These are phyloP conservation scores for Eulemur albifrons DNA, from an alignment of 2,797 vertebrate genomes.

Conservation along the genomic window DNA sequence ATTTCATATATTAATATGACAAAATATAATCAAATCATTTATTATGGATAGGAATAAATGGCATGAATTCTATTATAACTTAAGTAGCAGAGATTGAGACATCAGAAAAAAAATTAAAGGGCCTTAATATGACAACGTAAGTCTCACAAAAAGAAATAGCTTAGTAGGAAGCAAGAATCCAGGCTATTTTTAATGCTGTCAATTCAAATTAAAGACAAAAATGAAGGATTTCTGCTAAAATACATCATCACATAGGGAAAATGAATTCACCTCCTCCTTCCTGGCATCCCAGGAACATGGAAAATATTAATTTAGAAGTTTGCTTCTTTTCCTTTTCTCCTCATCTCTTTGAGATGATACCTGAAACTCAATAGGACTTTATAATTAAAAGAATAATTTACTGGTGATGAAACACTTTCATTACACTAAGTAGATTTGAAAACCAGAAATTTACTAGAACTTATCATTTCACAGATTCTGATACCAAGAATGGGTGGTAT, in stretches of 20 bases:
- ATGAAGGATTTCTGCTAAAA: constrained; percentile 39
- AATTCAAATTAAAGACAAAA: constrained; percentile 55
- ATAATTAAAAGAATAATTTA: constrained; percentile 47
- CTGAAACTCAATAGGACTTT: constrained; percentile 3
- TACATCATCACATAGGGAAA: constrained; percentile 40
- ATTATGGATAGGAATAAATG: constrained; percentile 23
- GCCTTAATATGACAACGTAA: constrained; percentile 26
- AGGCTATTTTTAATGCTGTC: constrained; percentile 45
- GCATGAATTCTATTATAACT: constrained; percentile 11
- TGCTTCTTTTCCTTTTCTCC: not conserved
- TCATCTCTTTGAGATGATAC: constrained; percentile 25
- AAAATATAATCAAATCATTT: constrained; percentile 31
- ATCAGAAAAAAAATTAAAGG: constrained; percentile 54
- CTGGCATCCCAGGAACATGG: not conserved
- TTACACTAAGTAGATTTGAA: constrained; percentile 53
- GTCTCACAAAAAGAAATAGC: constrained; percentile 4
- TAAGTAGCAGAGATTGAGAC: constrained; percentile 25
- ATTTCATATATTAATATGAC: not conserved
- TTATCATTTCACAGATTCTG: constrained; percentile 49
- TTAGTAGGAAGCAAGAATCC: not conserved
- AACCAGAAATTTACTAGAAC: constrained; percentile 59
- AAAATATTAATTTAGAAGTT: not conserved
- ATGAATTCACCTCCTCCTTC: constrained; percentile 7
- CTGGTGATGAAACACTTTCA: constrained; percentile 46
- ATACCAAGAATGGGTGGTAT: constrained; percentile 49